Conservation (phyloP, 2,888 invertebrate genomes). For the Eledone cirrhosa region DNA sequence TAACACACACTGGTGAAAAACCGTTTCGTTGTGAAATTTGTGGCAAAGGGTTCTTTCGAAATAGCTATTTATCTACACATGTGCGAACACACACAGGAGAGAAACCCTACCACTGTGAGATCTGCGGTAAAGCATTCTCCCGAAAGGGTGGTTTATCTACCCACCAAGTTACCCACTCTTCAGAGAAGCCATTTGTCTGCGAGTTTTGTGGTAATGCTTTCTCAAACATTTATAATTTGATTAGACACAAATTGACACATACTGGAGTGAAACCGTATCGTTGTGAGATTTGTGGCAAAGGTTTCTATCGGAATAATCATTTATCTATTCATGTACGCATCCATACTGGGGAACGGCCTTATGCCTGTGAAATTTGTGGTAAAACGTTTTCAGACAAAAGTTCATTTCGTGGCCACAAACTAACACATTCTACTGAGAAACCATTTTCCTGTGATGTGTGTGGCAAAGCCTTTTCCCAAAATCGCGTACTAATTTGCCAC, state of each 20-base stretch:
- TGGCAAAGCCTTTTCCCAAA: constrained; percentile 7
- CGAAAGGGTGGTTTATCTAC: background rate
- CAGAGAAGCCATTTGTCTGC: background rate
- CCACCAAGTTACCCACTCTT: constrained; percentile 2
- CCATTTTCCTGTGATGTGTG: constrained; percentile 8
- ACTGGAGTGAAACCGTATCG: constrained; percentile 17
- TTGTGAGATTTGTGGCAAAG: constrained; percentile 11
- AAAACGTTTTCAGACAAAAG: constrained; percentile 2
- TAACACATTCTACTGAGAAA: constrained; percentile 12
- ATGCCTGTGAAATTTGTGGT: constrained; percentile 17
- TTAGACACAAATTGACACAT: background rate
- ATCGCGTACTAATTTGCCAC: background rate
- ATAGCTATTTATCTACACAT: background rate
- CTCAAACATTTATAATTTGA: background rate
- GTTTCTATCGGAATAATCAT: background rate
- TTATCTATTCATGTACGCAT: background rate
- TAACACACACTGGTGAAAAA: too few species aligned
- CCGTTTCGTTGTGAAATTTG: constrained; percentile 1
- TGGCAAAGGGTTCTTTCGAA: constrained; percentile 1
- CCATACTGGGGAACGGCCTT: background rate
- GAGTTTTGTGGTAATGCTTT: constrained; percentile 4
- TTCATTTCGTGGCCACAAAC: background rate
- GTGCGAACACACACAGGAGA: constrained; percentile 16
- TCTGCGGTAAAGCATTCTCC: constrained; percentile 14
- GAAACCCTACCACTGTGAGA: background rate